These are phyloP conservation scores for Lymantria monacha DNA, from an alignment of 2,888 invertebrate species.

Conservation along the genomic window DNA sequence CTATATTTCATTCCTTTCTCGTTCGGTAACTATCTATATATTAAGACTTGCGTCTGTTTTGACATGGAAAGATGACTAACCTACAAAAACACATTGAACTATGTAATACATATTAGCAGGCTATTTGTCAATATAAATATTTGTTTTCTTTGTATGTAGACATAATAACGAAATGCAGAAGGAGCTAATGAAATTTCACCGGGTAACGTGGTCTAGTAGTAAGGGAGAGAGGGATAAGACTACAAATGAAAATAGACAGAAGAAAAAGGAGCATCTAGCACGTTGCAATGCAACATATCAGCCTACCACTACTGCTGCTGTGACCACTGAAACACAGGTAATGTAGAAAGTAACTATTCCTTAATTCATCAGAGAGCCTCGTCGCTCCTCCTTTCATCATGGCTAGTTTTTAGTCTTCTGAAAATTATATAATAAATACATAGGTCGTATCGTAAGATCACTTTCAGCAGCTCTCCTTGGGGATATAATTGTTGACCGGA, in stretches of 20 bases:
- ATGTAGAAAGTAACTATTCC: background rate
- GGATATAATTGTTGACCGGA: too few relatives aligned
- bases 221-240: constrained; percentile 46
- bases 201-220: constrained; percentile 79
- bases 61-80: too few relatives aligned
- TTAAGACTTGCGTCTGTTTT: too few relatives aligned
- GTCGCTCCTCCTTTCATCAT: too few relatives aligned
- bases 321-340: constrained; percentile 22
- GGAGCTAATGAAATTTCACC: constrained; percentile 86
- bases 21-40: too few relatives aligned
- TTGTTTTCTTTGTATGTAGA: constrained; percentile 57
- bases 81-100: too few relatives aligned
- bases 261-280: constrained; percentile 70
- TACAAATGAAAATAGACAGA: constrained; percentile 55
- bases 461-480: too few relatives aligned
- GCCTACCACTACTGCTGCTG: constrained; percentile 39
- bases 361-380: background rate
- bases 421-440: too few relatives aligned
- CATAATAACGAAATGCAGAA: constrained; percentile 94
- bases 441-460: too few relatives aligned
- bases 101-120: background rate
- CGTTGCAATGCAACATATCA: constrained; percentile 64
- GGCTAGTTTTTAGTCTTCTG: too few relatives aligned
- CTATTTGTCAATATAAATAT: background rate
- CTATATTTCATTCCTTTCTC: too few relatives aligned